Evolutionary conservation across 2,888 invertebrate genomes (phyloP), one percentile per base, ranked within the genome.

Genomic region (Phlogophora meticulosa): DNA sequence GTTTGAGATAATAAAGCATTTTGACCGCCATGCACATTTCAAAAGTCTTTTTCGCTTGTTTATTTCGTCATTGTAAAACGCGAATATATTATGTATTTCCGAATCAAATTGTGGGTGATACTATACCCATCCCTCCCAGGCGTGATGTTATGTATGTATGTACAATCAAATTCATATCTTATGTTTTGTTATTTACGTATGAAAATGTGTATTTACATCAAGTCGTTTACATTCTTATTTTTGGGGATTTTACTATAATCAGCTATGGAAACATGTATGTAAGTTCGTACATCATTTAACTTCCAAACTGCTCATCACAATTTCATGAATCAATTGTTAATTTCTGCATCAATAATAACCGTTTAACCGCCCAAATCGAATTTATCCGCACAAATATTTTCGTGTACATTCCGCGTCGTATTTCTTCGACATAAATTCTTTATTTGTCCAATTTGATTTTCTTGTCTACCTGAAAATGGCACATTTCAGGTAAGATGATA

Each of bases 11-110:
- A 51, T 43, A 51, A 65, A 71, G 58, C 38, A 20, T 55, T 75
- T 76, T 76, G 72, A 76, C 72, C 76, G 46, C 75, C 65, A 76
- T 13, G 42, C 17, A 51, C 38, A 46, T 38, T 36, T 32, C 1
- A 36, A 13, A 13, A 17, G 10, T 0, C 20, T 10, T 7, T 38
- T 42, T 40, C 7, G 0, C 28, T 28, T 28, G 5, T 28, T 28
- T 28, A 5, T 28, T 28, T 28, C 5, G 28, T 28, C 28, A 28
- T 28, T 28, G 5, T 4, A 52, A 11, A 4, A n/a, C 11, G 15
- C 17, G 15, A 22, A 42, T n/a, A 15, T 20, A 17, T 38, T 62
- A n/a, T n/a, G n/a, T n/a, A n/a, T n/a, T n/a, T n/a, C n/a, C n/a
- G n/a, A n/a, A n/a, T n/a, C n/a, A n/a, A n/a, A n/a, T n/a, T n/a